These are phyloP conservation scores for Cavia porcellus DNA, from an alignment of 2,113 vertebrate species.

Conservation along the genomic window DNA sequence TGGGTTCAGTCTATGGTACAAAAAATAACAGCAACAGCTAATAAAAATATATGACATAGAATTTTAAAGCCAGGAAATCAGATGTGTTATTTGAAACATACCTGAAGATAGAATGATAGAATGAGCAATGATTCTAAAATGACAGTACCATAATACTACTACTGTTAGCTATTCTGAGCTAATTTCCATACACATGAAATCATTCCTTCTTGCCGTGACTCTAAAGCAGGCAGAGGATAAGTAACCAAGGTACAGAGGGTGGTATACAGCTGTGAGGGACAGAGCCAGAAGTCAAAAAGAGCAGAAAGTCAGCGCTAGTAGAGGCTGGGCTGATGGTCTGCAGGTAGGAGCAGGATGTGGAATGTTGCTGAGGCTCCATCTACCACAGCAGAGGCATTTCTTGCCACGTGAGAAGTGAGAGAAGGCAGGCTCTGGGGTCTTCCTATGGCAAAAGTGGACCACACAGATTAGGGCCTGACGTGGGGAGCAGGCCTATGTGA, in stretches of 20 bases:
- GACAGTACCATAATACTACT: background rate
- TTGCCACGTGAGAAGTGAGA: background rate
- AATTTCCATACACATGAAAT: background rate
- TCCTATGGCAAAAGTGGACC: background rate
- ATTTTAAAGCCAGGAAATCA: background rate
- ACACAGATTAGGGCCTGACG: background rate
- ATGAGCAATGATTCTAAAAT: background rate
- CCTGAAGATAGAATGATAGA: constrained; percentile 21
- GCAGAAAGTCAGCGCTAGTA: no score
- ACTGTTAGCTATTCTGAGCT: background rate
- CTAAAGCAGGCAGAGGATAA: background rate
- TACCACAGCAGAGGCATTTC: background rate
- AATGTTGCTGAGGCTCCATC: background rate
- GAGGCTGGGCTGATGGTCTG: background rate
- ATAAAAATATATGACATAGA: no score
- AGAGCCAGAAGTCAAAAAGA: background rate
- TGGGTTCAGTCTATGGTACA: background rate
- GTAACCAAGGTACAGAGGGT: background rate
- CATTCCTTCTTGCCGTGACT: background rate
- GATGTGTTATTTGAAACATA: background rate
- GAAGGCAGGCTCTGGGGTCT: background rate
- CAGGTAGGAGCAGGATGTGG: background rate
- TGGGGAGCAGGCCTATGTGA: background rate
- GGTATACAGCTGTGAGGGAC: background rate
- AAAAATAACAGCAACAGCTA: background rate